These are phyloP conservation scores for Semibalanus balanoides DNA, from an alignment of 1,140 invertebrate genomes.

Conservation along the genomic window DNA sequence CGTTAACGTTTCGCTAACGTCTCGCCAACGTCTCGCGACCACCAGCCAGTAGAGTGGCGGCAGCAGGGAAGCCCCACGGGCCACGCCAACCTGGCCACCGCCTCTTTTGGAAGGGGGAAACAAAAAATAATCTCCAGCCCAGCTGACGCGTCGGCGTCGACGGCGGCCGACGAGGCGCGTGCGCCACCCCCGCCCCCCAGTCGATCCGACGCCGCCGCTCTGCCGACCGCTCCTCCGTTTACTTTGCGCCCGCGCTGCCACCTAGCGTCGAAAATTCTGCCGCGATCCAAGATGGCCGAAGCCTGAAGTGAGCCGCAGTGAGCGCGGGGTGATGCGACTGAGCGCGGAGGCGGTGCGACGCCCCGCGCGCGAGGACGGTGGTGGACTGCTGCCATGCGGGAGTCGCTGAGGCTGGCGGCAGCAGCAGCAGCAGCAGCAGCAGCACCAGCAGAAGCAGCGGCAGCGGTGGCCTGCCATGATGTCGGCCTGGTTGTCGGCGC, in stretches of 20 bases:
- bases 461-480: background rate
- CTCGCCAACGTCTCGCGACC: too few relatives aligned
- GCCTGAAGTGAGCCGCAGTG: background rate
- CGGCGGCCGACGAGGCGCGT: background rate
- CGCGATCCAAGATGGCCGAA: background rate
- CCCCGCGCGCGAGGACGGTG: too few relatives aligned
- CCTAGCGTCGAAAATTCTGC: background rate
- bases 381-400: too few relatives aligned
- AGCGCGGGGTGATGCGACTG: background rate
- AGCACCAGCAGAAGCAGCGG: background rate
- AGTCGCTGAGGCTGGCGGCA: background rate
- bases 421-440: too few relatives aligned
- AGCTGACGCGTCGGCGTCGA: background rate
- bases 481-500: background rate
- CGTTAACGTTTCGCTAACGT: too few relatives aligned
- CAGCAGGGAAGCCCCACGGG: too few relatives aligned
- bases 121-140: background rate
- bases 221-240: background rate
- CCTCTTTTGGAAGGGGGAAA: too few relatives aligned
- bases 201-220: background rate
- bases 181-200: background rate
- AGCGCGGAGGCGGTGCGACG: too few relatives aligned
- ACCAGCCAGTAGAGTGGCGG: too few relatives aligned
- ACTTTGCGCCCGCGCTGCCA: background rate
- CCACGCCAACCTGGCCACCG: too few relatives aligned